phyloP scores from a whole-genome alignment of 2,797 vertebrate genomes.

The Columba guinea region DNA sequence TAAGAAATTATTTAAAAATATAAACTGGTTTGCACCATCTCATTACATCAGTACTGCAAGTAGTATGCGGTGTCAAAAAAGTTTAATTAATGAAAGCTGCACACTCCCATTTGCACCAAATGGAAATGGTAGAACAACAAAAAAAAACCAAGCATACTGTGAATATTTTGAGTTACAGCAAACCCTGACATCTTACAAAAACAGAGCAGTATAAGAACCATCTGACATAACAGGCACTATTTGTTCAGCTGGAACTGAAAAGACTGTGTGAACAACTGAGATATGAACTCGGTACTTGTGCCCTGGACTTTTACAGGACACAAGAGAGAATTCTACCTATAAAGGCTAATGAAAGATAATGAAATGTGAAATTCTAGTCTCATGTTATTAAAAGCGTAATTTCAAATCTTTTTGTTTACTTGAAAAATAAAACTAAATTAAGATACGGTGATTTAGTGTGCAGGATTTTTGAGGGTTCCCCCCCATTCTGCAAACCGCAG shows the following conservation, averaged over 20 bases:
- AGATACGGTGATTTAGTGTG: neutral
- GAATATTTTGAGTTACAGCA: neutral
- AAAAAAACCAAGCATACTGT: neutral
- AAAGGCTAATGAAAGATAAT: neutral
- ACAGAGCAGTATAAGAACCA: neutral
- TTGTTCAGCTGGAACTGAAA: constrained; percentile 42
- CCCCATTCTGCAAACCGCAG: neutral
- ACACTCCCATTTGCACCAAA: neutral
- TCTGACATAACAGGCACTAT: neutral
- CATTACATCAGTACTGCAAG: neutral
- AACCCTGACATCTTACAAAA: neutral
- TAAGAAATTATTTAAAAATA: neutral
- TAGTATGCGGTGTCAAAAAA: neutral
- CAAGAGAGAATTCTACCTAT: neutral
- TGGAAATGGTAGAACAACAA: neutral
- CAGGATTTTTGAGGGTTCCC: neutral
- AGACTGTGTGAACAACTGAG: neutral
- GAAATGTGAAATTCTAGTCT: neutral
- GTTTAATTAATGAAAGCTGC: neutral
- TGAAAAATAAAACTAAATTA: neutral
- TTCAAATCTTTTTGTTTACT: neutral
- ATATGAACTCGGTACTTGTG: neutral
- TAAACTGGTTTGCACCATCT: neutral
- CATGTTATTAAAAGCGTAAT: neutral
- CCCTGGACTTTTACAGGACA: neutral